phyloP scores from a whole-genome alignment of 2,888 invertebrate genomes.

The Tinea trinotella region DNA sequence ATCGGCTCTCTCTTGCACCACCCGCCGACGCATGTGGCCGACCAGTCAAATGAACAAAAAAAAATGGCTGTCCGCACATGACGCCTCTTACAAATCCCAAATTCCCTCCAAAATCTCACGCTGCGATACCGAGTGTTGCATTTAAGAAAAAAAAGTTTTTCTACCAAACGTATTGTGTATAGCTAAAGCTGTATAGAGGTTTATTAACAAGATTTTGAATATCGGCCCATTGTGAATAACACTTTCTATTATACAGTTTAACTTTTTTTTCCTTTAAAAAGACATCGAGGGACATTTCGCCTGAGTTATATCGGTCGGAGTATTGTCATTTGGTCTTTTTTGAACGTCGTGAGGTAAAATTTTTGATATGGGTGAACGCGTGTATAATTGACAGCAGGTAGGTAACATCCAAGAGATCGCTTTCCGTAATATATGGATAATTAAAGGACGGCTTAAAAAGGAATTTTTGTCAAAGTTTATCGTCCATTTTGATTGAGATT shows the following conservation, averaged over 20 bases:
- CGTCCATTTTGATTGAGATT: slow-evolving; percentile 68
- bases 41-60: slow-evolving; percentile 33
- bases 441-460: slow-evolving; percentile 68
- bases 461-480: slow-evolving; percentile 72
- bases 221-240: slow-evolving; percentile 67
- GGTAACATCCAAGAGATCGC: slow-evolving; percentile 42
- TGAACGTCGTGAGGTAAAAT: slow-evolving; percentile 20
- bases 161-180: slow-evolving; percentile 10
- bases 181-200: slow-evolving; percentile 23
- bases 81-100: slow-evolving; percentile 42
- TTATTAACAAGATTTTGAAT: slow-evolving; percentile 71
- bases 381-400: slow-evolving; percentile 41
- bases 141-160: slow-evolving; percentile 22
- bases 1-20: not conserved
- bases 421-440: slow-evolving; percentile 68
- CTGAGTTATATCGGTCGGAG: slow-evolving; percentile 67
- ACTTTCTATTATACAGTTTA: slow-evolving; percentile 64
- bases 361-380: slow-evolving; percentile 23
- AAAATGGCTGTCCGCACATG: slow-evolving; percentile 37
- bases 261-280: slow-evolving; percentile 45
- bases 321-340: slow-evolving; percentile 37
- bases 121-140: slow-evolving; percentile 38
- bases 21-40: slow-evolving; percentile 35
- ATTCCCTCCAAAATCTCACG: slow-evolving; percentile 68
- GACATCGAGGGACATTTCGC: slow-evolving; percentile 68